Percentiles rank a stretch among this genome's conserved stretches.
These are phyloP conservation scores for Uropetala carovei DNA, from an alignment of 2,888 invertebrate genomes.

Conservation along the genomic window DNA sequence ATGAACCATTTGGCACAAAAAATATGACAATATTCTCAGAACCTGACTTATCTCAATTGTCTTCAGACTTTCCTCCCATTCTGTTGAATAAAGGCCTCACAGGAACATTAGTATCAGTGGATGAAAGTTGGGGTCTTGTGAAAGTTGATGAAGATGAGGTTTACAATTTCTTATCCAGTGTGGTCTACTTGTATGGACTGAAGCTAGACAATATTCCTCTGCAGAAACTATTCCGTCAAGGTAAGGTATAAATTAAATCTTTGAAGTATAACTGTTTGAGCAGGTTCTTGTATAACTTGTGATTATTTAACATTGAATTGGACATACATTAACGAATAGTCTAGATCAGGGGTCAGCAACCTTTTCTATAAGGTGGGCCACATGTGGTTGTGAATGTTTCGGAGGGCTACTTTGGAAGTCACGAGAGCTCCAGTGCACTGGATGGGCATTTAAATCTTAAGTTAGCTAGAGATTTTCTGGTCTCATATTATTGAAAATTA, in stretches of 20 bases:
- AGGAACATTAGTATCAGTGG: background rate
- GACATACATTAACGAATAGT: background rate
- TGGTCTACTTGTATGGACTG: conserved; percentile 33
- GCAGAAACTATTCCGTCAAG: background rate
- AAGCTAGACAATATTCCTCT: conserved; percentile 26
- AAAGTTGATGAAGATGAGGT: background rate
- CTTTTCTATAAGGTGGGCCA: too few relatives aligned
- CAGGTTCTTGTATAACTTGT: background rate
- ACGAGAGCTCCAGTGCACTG: too few relatives aligned
- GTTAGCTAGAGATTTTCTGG: too few relatives aligned
- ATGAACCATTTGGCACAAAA: background rate
- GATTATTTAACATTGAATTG: background rate
- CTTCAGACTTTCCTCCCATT: background rate
- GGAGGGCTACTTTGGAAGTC: too few relatives aligned
- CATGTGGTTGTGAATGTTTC: too few relatives aligned
- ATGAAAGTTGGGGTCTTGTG: conserved; percentile 21
- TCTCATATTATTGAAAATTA: too few relatives aligned
- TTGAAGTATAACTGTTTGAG: background rate
- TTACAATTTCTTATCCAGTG: background rate
- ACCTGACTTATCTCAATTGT: too few relatives aligned
- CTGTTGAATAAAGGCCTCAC: background rate
- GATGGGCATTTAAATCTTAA: too few relatives aligned
- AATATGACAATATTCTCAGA: too few relatives aligned
- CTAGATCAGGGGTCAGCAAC: too few relatives aligned
- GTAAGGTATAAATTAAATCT: background rate